Evolutionary conservation across 2,888 invertebrate species (phyloP).

Genomic region (Eupeodes luniger): DNA sequence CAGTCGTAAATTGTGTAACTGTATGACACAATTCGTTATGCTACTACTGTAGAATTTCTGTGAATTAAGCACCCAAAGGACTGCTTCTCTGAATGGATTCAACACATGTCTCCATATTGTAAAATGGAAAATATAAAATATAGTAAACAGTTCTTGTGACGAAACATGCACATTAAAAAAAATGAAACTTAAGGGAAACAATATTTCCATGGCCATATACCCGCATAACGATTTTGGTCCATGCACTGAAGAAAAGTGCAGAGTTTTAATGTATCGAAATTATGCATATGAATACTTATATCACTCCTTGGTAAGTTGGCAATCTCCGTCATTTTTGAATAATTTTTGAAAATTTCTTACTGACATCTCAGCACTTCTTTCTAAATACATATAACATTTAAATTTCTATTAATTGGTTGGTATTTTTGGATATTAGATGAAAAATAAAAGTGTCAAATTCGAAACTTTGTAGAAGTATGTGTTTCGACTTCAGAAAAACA

Average conservation of each 20-base stretch:
- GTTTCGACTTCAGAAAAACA: no score
- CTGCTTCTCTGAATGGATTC: constrained; percentile 58
- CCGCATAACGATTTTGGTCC: constrained; percentile 8
- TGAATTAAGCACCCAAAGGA: constrained; percentile 48
- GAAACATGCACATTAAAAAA: constrained; percentile 5
- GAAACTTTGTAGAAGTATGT: no score
- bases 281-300: no score
- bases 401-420: no score
- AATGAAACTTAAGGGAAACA: constrained; percentile 40
- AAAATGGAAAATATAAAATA: constrained; percentile 17
- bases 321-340: no score
- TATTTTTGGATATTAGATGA: no score
- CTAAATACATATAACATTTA: no score
- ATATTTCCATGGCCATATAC: constrained; percentile 47
- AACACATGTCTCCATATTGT: constrained; percentile 53
- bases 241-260: background rate
- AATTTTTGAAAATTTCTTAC: no score
- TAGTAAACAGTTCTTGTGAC: background rate
- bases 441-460: no score
- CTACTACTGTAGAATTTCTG: constrained; percentile 40
- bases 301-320: no score
- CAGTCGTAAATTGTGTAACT: constrained; percentile 62
- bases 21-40: constrained; percentile 65
- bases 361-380: no score
- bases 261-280: no score